Evolutionary conservation across 2,797 vertebrate genomes (phyloP), one percentile per base, ranked within the genome.

Genomic region (Lepidocolaptes lacrymiger): DNA sequence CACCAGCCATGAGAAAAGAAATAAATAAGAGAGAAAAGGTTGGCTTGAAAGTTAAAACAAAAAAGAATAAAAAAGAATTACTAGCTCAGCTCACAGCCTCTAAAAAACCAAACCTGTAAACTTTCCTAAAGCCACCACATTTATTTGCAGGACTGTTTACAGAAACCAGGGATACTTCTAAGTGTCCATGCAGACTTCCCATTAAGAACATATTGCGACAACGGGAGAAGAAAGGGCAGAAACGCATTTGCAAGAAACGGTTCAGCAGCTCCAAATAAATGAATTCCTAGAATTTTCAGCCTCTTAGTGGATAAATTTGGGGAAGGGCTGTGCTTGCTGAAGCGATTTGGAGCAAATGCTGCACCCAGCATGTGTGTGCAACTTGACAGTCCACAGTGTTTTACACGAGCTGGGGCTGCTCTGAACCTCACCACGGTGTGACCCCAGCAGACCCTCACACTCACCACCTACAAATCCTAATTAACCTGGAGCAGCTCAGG

Each of bases 341-440:
- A 87, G 84, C 0, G 0, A 32, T 5, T 20, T 27, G 7, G 77
- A 16, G 30, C 0, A 1, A 69, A 6, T 1, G n/a, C 63, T 36
- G 77, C 17, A 17, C 39, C 49, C 69, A 51, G 85, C 75, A 55
- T 3, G 0, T 14, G 80, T 1, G 11, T 4, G 1, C 10, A 37
- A 21, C 89, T 73, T 10, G 68, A 77, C 1, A 3, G 3, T 18
- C 55, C 12, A 0, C 26, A 12, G 32, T 0, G 1, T 61, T 62
- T 39, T 16, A 51, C 56, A 44, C 0, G 5, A 68, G 46, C 46
- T 3, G 1, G 55, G 36, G 37, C 32, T 44, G 73, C 59, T 67
- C 54, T 3, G 41, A 64, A 55, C 62, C 49, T n/a, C 17, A 3
- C 54, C 22, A 14, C 0, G 0, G 32, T 15, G 3, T 32, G n/a